Evolutionary conservation across 2,888 invertebrate genomes (phyloP).

Genomic region (Pristionchus mayeri): DNA sequence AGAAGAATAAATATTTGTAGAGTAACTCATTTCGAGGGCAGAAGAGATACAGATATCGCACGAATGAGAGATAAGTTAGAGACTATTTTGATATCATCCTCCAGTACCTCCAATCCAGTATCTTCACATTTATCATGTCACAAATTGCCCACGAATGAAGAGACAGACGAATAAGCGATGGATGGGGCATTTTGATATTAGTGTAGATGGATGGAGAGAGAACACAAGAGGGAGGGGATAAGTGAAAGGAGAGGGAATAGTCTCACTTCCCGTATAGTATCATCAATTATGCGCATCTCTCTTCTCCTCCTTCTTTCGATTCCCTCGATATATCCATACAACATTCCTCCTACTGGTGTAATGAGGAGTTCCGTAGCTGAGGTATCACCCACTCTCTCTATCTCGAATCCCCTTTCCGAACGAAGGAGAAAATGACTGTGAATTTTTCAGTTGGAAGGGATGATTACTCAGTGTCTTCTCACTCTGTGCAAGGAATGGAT

Average conservation of each 20-base stretch:
- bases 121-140: no score
- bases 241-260: constrained; percentile 10
- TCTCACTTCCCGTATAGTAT: constrained; percentile 3
- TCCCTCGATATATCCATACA: constrained; percentile 54
- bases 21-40: constrained; percentile 34
- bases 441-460: constrained; percentile 63
- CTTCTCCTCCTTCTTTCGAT: constrained; percentile 14
- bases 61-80: neutral
- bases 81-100: neutral
- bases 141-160: no score
- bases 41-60: neutral
- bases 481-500: constrained; percentile 72
- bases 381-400: no score
- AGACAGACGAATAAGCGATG: no score
- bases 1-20: constrained; percentile 36
- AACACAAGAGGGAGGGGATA: constrained; percentile 16
- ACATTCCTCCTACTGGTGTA: constrained; percentile 62
- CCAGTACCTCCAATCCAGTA: no score
- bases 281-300: neutral
- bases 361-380: constrained; percentile 57
- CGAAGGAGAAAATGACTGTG: no score
- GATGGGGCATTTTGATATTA: no score
- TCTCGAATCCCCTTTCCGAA: no score
- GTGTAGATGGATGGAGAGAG: constrained; percentile 14
- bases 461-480: constrained; percentile 70